These are phyloP conservation scores for Empidonax traillii DNA, from an alignment of 2,113 vertebrate genomes.

Conservation along the genomic window DNA sequence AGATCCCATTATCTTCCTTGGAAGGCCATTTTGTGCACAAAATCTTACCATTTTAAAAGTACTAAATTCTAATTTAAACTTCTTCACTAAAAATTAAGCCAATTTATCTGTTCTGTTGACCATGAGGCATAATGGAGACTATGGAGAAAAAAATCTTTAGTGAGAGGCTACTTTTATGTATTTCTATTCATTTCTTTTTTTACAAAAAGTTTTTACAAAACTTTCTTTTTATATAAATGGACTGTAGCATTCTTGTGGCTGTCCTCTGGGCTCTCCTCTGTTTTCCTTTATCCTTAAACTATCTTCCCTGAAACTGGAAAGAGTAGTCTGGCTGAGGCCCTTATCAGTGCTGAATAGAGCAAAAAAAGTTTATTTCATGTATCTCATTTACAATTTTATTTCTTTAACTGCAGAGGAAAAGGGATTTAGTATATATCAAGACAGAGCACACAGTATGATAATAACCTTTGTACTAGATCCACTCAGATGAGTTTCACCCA, in stretches of 20 bases:
- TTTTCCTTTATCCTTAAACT: constrained; percentile 9
- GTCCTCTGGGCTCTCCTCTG: neutral
- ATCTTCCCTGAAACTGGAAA: constrained; percentile 8
- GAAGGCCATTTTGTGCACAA: neutral
- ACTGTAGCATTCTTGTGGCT: neutral
- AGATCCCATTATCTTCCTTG: neutral
- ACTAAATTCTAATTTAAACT: neutral
- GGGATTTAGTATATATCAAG: neutral
- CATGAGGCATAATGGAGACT: neutral
- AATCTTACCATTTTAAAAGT: neutral
- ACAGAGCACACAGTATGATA: neutral
- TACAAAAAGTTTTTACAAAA: neutral
- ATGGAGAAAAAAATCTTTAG: neutral
- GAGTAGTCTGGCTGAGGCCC: neutral
- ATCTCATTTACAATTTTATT: constrained; percentile 16
- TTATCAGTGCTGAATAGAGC: neutral
- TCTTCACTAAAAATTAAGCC: neutral
- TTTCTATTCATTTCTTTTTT: neutral
- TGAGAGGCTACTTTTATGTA: neutral
- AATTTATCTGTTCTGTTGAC: neutral
- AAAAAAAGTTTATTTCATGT: neutral
- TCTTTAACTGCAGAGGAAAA: neutral
- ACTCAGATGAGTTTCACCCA: neutral
- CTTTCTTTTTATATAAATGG: neutral
- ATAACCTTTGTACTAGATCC: neutral